These are phyloP conservation scores for Lasioglossum marginatum DNA, from an alignment of 2,888 invertebrate species.

Conservation along the genomic window DNA sequence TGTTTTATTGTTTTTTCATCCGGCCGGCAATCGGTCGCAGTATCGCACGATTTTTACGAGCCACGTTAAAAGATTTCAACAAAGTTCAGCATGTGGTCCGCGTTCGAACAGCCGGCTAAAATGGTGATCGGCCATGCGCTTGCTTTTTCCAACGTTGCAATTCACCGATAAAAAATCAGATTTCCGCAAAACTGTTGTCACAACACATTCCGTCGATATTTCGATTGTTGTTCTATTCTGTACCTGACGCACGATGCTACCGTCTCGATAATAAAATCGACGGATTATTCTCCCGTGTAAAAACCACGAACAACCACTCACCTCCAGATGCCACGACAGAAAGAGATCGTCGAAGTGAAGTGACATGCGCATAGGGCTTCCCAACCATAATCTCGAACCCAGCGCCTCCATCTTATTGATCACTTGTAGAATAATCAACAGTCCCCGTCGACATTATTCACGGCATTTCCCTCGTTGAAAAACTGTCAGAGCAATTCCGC, in stretches of 20 bases:
- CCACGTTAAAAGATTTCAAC: slow-evolving; percentile 15
- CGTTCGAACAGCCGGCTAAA: slow-evolving; percentile 57
- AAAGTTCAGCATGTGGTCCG: slow-evolving; percentile 51
- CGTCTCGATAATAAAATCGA: slow-evolving; percentile 66
- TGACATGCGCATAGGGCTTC: slow-evolving; percentile 82
- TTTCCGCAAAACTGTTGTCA: slow-evolving; percentile 74
- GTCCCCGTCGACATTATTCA: not conserved
- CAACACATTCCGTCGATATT: slow-evolving; percentile 71
- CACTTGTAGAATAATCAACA: slow-evolving; percentile 44
- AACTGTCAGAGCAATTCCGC: not conserved
- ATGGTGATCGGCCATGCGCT: slow-evolving; percentile 63
- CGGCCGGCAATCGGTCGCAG: not conserved
- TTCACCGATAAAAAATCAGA: slow-evolving; percentile 47
- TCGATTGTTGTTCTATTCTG: slow-evolving; percentile 72
- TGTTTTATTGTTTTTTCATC: not conserved
- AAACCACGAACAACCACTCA: slow-evolving; percentile 81
- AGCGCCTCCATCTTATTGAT: slow-evolving; percentile 74
- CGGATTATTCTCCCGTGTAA: slow-evolving; percentile 75
- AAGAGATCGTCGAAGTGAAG: slow-evolving; percentile 82
- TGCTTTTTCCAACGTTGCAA: slow-evolving; percentile 47
- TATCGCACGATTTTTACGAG: not conserved
- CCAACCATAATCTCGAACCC: slow-evolving; percentile 72
- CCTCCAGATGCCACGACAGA: slow-evolving; percentile 84
- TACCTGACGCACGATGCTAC: slow-evolving; percentile 77
- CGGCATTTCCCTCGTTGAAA: not conserved